These are phyloP conservation scores for Araneus ventricosus DNA, from an alignment of 1,140 invertebrate species.

Conservation along the genomic window DNA sequence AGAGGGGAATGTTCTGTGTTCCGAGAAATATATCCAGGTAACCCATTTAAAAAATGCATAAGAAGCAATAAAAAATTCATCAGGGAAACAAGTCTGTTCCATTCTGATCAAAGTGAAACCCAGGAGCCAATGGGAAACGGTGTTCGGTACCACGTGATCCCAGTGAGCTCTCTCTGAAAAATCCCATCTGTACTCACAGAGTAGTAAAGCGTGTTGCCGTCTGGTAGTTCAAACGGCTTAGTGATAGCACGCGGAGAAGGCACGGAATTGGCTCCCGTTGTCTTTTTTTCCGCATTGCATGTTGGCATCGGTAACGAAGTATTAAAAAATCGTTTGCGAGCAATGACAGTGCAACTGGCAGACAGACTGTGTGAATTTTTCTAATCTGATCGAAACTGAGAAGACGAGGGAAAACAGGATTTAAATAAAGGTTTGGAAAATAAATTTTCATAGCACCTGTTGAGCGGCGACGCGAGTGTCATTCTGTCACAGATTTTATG, in stretches of 20 bases:
- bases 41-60: constrained; percentile 66
- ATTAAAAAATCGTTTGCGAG: neutral
- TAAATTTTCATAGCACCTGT: neutral
- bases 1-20: neutral
- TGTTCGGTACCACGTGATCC: constrained; percentile 38
- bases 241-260: neutral
- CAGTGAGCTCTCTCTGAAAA: neutral
- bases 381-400: neutral
- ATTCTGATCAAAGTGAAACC: constrained; percentile 40
- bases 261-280: neutral
- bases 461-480: neutral
- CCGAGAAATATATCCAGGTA: constrained; percentile 46
- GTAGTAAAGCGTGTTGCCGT: constrained; percentile 25
- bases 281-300: neutral
- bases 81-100: constrained; percentile 48
- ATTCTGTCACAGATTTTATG: neutral
- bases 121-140: constrained; percentile 37
- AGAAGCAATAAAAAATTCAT: constrained; percentile 67
- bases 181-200: constrained; percentile 22
- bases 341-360: too few species aligned
- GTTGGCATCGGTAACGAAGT: neutral
- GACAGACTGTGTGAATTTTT: neutral
- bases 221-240: neutral
- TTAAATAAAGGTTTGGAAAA: constrained; percentile 10
- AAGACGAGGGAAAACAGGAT: neutral